phyloP scores from a whole-genome alignment of 1,140 invertebrate genomes.

The Polyergus mexicanus region DNA sequence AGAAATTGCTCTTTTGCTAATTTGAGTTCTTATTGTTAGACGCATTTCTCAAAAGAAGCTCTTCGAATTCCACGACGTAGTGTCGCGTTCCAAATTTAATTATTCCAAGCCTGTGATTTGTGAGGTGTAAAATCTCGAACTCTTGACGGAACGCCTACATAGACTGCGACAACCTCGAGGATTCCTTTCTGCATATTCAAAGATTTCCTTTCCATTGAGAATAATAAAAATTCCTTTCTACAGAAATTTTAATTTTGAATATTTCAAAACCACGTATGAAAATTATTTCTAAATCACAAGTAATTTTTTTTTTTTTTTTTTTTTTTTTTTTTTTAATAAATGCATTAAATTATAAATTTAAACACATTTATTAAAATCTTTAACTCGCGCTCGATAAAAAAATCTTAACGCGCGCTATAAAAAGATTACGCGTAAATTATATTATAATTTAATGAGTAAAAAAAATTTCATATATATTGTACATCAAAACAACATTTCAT shows the following conservation, averaged over 20 bases:
- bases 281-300: neutral
- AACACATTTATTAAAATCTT: neutral
- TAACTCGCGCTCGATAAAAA: no score
- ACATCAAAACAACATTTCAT: neutral
- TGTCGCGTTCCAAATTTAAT: conserved; percentile 32
- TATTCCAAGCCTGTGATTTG: neutral
- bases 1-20: neutral
- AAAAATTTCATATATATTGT: no score
- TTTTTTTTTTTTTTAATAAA: no score
- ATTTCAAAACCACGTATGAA: neutral
- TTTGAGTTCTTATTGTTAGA: neutral
- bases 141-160: conserved; percentile 7
- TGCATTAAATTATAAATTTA: neutral
- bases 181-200: neutral
- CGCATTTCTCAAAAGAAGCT: neutral
- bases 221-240: neutral
- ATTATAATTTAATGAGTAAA: neutral
- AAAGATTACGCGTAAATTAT: neutral
- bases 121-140: neutral
- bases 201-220: neutral
- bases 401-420: neutral
- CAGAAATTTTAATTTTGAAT: neutral
- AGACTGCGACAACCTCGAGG: neutral
- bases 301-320: neutral
- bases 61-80: neutral